Evolutionary conservation across 2,113 vertebrate species (phyloP).

Genomic region (Triplophysa dalaica): DNA sequence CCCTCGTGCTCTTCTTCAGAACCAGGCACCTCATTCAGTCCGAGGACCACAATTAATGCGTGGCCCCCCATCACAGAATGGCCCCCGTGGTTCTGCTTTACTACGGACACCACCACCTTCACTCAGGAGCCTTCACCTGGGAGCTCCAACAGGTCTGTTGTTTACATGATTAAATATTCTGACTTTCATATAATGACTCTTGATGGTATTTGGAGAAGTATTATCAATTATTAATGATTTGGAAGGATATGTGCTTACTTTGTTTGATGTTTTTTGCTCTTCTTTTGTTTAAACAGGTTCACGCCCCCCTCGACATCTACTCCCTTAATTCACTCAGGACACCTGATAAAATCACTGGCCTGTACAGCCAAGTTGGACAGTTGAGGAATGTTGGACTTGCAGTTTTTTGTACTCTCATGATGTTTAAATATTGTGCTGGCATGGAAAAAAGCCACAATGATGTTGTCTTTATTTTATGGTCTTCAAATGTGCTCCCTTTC

Average conservation of each 20-base stretch:
- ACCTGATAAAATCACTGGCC: background rate
- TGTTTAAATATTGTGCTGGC: background rate
- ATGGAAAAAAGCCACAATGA: background rate
- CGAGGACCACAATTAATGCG: conserved; percentile 45
- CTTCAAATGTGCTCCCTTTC: background rate
- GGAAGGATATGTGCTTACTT: background rate
- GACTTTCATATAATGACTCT: background rate
- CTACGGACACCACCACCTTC: conserved; percentile 60
- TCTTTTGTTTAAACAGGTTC: background rate
- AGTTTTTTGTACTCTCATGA: background rate
- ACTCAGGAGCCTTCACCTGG: conserved; percentile 62
- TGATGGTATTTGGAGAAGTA: background rate
- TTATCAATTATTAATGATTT: background rate
- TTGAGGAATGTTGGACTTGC: background rate
- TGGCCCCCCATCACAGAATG: conserved; percentile 46
- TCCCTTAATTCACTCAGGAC: conserved; percentile 19
- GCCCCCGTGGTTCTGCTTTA: conserved; percentile 44
- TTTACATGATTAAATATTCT: background rate
- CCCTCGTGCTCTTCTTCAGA: conserved; percentile 58
- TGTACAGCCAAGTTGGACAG: background rate
- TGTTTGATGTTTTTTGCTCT: background rate
- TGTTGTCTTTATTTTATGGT: conserved; percentile 20
- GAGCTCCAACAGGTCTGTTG: conserved; percentile 63
- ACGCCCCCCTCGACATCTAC: conserved; percentile 12
- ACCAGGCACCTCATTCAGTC: conserved; percentile 10